Evolutionary conservation across 2,113 vertebrate genomes (phyloP).

Genomic region (Furnarius figulus): DNA sequence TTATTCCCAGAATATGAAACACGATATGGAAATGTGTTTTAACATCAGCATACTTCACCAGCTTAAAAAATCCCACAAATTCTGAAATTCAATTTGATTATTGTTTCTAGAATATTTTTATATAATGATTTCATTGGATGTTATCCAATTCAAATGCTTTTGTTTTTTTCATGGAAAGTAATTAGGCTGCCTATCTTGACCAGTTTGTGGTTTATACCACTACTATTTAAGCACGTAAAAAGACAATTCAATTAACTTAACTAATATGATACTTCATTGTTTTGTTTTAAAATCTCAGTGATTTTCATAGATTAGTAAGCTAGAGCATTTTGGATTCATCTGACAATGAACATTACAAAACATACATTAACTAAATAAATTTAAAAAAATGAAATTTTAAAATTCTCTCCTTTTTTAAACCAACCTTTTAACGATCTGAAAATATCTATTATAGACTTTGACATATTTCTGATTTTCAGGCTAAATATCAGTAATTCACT

Average conservation of each 20-base stretch:
- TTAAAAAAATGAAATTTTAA: not conserved
- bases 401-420: not conserved
- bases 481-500: not conserved
- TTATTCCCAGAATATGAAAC: not conserved
- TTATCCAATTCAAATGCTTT: not conserved
- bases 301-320: not conserved
- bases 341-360: not conserved
- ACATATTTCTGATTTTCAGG: not conserved
- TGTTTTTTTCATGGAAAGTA: not conserved
- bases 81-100: not conserved
- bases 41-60: not conserved
- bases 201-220: not conserved
- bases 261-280: not conserved
- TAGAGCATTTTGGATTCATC: not conserved
- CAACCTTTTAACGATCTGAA: not conserved
- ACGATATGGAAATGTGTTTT: not conserved
- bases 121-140: not conserved
- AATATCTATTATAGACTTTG: not conserved
- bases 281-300: not conserved
- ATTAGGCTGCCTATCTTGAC: not conserved
- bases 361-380: not conserved
- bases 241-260: not conserved
- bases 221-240: not conserved
- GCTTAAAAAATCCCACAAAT: not conserved
- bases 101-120: not conserved